Conservation (phyloP, 2,113 vertebrate genomes). For the Eubucco bourcierii region DNA sequence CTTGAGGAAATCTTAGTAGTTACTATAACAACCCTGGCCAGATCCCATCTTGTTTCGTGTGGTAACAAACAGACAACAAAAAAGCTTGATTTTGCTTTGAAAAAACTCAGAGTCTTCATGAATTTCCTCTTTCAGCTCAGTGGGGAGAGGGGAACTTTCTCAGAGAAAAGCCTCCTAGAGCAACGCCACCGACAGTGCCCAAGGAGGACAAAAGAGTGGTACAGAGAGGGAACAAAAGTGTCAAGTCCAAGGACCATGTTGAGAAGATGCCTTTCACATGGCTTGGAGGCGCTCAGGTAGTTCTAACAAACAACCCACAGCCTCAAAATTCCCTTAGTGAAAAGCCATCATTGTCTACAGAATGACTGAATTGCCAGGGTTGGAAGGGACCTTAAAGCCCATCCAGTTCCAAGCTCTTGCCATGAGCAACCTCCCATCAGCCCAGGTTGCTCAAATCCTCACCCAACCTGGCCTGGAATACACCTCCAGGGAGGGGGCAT, state of each 20-base stretch:
- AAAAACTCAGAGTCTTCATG: not conserved
- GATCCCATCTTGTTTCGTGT: constrained; percentile 65
- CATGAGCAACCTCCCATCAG: too few relatives aligned
- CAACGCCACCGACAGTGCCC: not conserved
- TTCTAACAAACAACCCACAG: accelerated
- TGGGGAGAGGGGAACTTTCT: not conserved
- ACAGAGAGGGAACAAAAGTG: not conserved
- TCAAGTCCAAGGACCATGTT: accelerated
- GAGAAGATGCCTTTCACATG: not conserved
- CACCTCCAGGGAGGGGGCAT: too few relatives aligned
- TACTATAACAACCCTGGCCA: constrained; percentile 82
- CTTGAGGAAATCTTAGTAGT: constrained; percentile 75
- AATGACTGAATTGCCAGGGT: too few relatives aligned
- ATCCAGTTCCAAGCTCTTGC: too few relatives aligned
- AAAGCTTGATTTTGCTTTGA: not conserved
- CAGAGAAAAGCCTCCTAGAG: not conserved
- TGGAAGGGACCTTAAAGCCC: too few relatives aligned
- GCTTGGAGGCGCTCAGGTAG: not conserved
- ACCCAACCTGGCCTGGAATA: too few relatives aligned
- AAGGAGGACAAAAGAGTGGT: accelerated
- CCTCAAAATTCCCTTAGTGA: not conserved
- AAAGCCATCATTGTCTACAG: too few relatives aligned
- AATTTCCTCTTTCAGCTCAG: not conserved
- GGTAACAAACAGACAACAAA: constrained; percentile 58
- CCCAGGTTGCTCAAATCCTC: too few relatives aligned